Conservation (phyloP, 2,113 vertebrate species). For the Nanorana parkeri region DNA sequence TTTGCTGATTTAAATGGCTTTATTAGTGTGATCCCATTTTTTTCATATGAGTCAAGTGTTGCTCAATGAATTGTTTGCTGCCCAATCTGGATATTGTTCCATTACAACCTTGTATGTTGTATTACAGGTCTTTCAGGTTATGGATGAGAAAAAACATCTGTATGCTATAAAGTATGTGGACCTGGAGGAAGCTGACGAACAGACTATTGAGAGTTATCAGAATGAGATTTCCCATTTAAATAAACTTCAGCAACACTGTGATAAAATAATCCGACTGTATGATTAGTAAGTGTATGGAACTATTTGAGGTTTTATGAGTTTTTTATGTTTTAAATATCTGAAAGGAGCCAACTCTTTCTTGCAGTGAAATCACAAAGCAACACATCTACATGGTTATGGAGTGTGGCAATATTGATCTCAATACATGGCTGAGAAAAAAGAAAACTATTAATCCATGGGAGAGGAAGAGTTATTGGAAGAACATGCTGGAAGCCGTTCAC, state of each 20-base stretch:
- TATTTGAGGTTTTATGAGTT: background rate
- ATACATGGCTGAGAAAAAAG: conserved; percentile 94
- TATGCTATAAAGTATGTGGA: conserved; percentile 93
- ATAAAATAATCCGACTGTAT: conserved; percentile 95
- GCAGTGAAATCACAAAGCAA: conserved; percentile 89
- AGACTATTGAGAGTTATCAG: conserved; percentile 91
- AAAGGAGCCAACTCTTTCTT: conserved; percentile 37
- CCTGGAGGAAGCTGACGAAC: conserved; percentile 89
- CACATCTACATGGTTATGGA: conserved; percentile 98
- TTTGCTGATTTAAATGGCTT: no score
- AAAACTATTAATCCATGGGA: conserved; percentile 88
- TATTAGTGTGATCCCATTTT: no score
- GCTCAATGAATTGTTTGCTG: no score
- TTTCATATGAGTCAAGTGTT: no score
- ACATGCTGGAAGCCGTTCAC: conserved; percentile 96
- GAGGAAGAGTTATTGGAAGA: conserved; percentile 95
- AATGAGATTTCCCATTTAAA: conserved; percentile 96
- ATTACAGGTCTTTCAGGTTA: conserved; percentile 90
- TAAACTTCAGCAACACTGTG: conserved; percentile 91
- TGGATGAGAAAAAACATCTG: conserved; percentile 90
- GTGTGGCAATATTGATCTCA: conserved; percentile 95
- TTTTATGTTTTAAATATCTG: background rate
- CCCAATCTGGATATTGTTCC: no score
- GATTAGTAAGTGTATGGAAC: conserved; percentile 83
- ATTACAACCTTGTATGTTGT: background rate